phyloP scores from a whole-genome alignment of 1,140 invertebrate species.

The Solenopsis invicta region DNA sequence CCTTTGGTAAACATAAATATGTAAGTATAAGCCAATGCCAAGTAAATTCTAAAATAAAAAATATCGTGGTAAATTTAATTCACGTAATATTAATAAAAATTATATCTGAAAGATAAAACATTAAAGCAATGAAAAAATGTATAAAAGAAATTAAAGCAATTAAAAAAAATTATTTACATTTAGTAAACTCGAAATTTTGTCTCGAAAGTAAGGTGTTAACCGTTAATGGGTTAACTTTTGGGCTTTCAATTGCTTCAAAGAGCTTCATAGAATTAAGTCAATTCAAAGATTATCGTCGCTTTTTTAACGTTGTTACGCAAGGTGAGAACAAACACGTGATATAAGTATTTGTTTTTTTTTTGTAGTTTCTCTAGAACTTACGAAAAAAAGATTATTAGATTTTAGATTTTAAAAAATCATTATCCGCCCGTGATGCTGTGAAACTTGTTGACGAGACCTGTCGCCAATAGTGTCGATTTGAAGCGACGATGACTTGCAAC shows the following conservation, averaged over 20 bases:
- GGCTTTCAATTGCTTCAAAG: neutral
- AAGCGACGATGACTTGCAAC: neutral
- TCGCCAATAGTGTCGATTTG: slow-evolving; percentile 14
- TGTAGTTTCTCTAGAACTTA: slow-evolving; percentile 5
- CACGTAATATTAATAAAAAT: slow-evolving; percentile 17
- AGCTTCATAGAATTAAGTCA: neutral
- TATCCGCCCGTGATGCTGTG: slow-evolving; percentile 30
- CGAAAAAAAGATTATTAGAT: neutral
- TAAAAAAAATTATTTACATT: neutral
- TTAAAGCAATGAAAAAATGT: no score
- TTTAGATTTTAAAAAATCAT: neutral
- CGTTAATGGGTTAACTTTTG: neutral
- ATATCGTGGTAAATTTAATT: neutral
- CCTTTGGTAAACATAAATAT: neutral
- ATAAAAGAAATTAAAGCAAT: slow-evolving; percentile 8
- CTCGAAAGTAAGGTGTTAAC: neutral
- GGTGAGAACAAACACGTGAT: neutral
- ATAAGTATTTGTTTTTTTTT: neutral
- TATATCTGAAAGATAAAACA: neutral
- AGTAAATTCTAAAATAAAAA: neutral
- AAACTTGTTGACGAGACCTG: neutral
- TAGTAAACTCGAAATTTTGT: neutral
- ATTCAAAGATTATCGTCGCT: neutral
- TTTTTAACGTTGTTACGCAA: neutral
- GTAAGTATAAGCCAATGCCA: neutral